phyloP scores from a whole-genome alignment of 2,797 vertebrate species.

The Falco novaeseelandiae region DNA sequence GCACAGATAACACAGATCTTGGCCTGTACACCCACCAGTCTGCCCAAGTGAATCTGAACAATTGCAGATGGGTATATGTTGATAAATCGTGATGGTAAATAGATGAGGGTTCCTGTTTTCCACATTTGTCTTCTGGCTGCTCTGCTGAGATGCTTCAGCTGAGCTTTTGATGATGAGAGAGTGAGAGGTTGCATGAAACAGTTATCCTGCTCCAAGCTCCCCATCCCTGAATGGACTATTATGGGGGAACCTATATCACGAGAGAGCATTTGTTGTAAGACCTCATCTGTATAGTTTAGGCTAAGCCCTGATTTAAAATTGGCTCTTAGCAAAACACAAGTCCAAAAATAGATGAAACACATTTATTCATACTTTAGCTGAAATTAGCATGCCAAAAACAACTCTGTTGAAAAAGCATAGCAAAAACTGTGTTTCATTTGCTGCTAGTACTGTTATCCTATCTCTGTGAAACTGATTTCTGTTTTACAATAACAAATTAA shows the following conservation, averaged over 20 bases:
- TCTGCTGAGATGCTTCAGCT: not conserved
- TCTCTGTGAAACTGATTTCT: constrained; percentile 16
- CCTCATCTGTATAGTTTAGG: not conserved
- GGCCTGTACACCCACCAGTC: not conserved
- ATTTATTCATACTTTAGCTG: constrained; percentile 45
- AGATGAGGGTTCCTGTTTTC: not conserved
- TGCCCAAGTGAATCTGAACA: not conserved
- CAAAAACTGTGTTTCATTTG: constrained; percentile 2
- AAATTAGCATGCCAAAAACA: constrained; percentile 22
- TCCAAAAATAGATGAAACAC: constrained; percentile 25
- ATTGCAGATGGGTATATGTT: not conserved
- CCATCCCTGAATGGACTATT: not conserved
- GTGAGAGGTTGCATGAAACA: not conserved
- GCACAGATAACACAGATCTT: not conserved
- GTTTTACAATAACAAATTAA: not conserved
- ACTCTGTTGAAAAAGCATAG: not conserved
- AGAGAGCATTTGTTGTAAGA: not conserved
- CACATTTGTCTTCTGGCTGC: not conserved
- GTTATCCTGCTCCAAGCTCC: not conserved
- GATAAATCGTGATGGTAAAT: not conserved
- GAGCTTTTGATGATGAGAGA: not conserved
- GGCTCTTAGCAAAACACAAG: not conserved
- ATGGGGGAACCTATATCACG: not conserved
- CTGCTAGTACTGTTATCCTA: not conserved
- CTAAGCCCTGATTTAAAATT: constrained; percentile 17